phyloP scores from a whole-genome alignment of 2,113 vertebrate species.

The Seriola aureovittata region DNA sequence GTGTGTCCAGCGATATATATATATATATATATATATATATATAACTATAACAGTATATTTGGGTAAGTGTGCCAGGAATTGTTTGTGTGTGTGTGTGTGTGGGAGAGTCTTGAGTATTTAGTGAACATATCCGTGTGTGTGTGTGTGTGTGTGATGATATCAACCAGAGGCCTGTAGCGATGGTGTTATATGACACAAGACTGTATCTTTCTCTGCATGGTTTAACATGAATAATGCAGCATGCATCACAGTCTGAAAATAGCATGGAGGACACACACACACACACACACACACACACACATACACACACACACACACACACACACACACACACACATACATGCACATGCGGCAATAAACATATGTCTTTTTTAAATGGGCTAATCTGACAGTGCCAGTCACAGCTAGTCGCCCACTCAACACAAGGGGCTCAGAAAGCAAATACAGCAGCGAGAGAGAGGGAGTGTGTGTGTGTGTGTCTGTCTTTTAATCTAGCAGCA shows the following conservation, averaged over 20 bases:
- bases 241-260: conserved; percentile 65
- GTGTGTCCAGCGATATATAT: neutral
- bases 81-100: neutral
- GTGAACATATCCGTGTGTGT: neutral
- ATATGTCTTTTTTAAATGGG: conserved; percentile 70
- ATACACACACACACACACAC: conserved; percentile 7
- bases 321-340: conserved; percentile 11
- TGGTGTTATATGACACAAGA: conserved; percentile 43
- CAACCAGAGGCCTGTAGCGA: conserved; percentile 43
- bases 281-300: conserved; percentile 30
- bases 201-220: conserved; percentile 45
- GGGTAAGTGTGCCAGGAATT: conserved; percentile 24
- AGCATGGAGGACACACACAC: conserved; percentile 47
- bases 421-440: conserved; percentile 59
- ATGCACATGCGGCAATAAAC: conserved; percentile 27
- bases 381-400: conserved; percentile 75
- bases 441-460: conserved; percentile 26
- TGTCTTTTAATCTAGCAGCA: conserved; percentile 52
- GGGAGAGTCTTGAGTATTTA: conserved; percentile 25
- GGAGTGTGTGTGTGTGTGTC: neutral
- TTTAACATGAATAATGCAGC: conserved; percentile 72
- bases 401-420: conserved; percentile 72
- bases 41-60: conserved; percentile 13
- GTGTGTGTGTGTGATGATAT: conserved; percentile 35
- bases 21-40: neutral